Base-by-base conservation (phyloP, 2,113 vertebrate genomes). In the Caranx ignobilis region DNA sequence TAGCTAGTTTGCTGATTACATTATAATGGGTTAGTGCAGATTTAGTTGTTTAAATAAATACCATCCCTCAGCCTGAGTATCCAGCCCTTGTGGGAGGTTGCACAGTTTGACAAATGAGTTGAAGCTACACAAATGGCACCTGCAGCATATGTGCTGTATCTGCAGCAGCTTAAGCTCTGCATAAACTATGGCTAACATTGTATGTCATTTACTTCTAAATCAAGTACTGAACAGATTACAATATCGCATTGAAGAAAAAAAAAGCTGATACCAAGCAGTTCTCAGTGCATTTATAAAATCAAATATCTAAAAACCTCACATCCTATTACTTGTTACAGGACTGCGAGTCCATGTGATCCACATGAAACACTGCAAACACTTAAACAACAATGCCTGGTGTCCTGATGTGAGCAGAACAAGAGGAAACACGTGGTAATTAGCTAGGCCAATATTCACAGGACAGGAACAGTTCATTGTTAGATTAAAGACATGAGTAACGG, bases 361-460 rank as follows among this genome's bases (percentile, higher is more conserved):
- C 43, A 18, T 71, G 47, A 79, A 83, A 75, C 43, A 50, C 34
- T 71, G 56, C 8, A 43, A 60, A 15, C 3, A 11, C 55, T 66
- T 18, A 16, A 54, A 50, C 57, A 65, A 57, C 57, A 50, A 26
- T 60, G 5, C 10, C 45, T 79, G 72, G 60, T 34, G 43, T 52
- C 54, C 48, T 74, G 63, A 81, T 74, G 71, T 72, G 62, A 75
- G 41, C 39, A 19, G 11, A 56, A 10, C 50, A 55, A 62, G 31
- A 47, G 64, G 75, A 66, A 43, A 52, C 68, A 63, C 1, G 0
- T 57, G 34, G 16, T 39, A 65, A 73, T 69, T 2, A 13, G 34
- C 15, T 57, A 21, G 43, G 65, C 21, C 32, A 50, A 34, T 15
- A 62, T 13, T 39, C 37, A 56, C 19, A 31, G 15, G 39, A 21